These are phyloP conservation scores for Lasioglossum albipes DNA, from an alignment of 1,140 invertebrate genomes.

Conservation along the genomic window DNA sequence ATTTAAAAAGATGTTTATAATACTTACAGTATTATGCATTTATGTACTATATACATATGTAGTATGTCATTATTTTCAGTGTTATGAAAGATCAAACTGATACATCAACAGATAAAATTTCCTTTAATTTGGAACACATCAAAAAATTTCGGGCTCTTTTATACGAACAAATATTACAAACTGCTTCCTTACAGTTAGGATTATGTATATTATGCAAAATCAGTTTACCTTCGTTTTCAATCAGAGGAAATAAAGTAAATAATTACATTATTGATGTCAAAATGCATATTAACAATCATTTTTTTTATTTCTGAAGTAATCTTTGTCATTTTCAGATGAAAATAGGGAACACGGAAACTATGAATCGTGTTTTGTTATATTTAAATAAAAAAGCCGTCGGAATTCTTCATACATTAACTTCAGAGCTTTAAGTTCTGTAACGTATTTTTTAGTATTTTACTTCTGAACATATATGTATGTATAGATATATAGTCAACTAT, in stretches of 20 bases:
- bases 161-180: constrained; percentile 59
- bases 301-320: not conserved
- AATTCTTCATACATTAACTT: constrained; percentile 54
- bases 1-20: not conserved
- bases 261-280: not conserved
- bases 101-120: constrained; percentile 17
- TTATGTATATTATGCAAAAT: constrained; percentile 66
- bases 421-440: constrained; percentile 14
- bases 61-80: constrained; percentile 48
- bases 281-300: not conserved
- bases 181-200: constrained; percentile 63
- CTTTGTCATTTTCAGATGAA: constrained; percentile 69
- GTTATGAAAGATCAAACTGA: constrained; percentile 43
- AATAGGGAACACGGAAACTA: constrained; percentile 50
- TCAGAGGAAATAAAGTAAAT: constrained; percentile 67
- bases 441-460: not conserved
- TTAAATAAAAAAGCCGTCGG: constrained; percentile 69
- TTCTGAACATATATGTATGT: not conserved
- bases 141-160: constrained; percentile 66
- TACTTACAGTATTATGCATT: not conserved
- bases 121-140: constrained; percentile 54
- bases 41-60: not conserved
- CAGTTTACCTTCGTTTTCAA: constrained; percentile 62
- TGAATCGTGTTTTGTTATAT: constrained; percentile 67
- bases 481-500: not conserved